Base-by-base conservation (phyloP, 2,797 vertebrate species). In the Cyclura pinguis region DNA sequence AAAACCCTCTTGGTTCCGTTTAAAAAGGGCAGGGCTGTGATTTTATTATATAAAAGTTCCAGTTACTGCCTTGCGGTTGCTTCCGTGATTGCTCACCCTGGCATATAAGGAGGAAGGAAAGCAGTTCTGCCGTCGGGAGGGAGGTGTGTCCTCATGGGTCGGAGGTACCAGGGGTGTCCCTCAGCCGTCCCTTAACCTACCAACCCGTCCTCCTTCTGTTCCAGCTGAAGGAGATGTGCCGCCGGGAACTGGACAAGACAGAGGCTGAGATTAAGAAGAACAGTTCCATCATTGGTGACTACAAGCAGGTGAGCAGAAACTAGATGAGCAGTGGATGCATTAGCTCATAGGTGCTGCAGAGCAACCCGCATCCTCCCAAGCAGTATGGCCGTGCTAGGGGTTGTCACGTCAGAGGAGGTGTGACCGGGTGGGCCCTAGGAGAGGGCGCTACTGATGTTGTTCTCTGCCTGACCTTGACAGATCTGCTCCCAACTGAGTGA, bases 401-500 rank as follows among this genome's bases (percentile, higher is more conserved):
- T 29, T 29, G 67, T 32, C 7, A 3, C 32, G 32, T 10, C 67
- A 69, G 67, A 32, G 22, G 13, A 32, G 12, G 29, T 32, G 12
- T 29, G 29, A 2, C 67, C 13, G 3, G 67, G 32, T 32, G 10
- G 67, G 8, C 12, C 9, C 67, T 29, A 69, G 24, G 27, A 29
- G 27, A 1, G 18, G 57, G 8, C 9, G 59, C 9, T 14, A 13
- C 59, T 42, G 59, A 27, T n/a, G 59, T 27, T n/a, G 59, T 27
- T 27, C 6, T 5, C 29, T 3, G 2, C 22, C 57, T 76, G 94
- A 18, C 95, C 78, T 93, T 52, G 92, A 95, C 93, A 99, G 99
- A 99, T 99, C 97, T 99, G 99, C 97, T 99, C 99, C 94, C 99
- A 99, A 97, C 97, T 99, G 96, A 99, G 99, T 14, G 98, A 99